Conservation (phyloP, 2,797 vertebrate species). For the Rhinichthys osculus region DNA sequence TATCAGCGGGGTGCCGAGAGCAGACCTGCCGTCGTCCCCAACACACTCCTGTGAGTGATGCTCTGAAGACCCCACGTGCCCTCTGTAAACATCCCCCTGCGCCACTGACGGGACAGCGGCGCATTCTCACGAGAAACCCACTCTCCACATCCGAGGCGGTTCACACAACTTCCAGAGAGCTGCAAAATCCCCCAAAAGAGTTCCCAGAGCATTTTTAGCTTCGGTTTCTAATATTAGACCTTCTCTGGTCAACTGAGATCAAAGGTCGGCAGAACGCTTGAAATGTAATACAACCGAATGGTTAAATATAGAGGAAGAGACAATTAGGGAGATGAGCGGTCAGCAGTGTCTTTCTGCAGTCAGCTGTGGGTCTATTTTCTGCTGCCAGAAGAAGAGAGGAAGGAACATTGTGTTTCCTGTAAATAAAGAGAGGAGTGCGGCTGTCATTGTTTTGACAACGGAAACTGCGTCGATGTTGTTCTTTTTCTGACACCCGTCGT, state of each 20-base stretch:
- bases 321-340: slow-evolving; percentile 54
- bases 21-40: slow-evolving; percentile 27
- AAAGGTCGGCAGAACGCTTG: slow-evolving; percentile 60
- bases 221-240: slow-evolving; percentile 67
- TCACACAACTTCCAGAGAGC: slow-evolving; percentile 72
- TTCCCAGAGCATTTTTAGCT: slow-evolving; percentile 84
- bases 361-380: slow-evolving; percentile 73
- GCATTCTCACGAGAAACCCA: slow-evolving; percentile 86
- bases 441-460: slow-evolving; percentile 79
- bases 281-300: slow-evolving; percentile 61
- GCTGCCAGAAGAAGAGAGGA: slow-evolving; percentile 71
- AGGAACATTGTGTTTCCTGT: slow-evolving; percentile 79
- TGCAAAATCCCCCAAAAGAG: slow-evolving; percentile 69
- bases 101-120: slow-evolving; percentile 22
- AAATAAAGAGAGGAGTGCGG: slow-evolving; percentile 78
- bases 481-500: slow-evolving; percentile 67
- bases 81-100: slow-evolving; percentile 47
- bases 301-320: slow-evolving; percentile 75
- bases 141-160: slow-evolving; percentile 68
- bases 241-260: slow-evolving; percentile 58
- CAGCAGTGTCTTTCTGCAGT: slow-evolving; percentile 64
- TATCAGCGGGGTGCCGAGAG: slow-evolving; percentile 42
- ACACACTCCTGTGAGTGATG: slow-evolving; percentile 41
- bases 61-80: slow-evolving; percentile 38
- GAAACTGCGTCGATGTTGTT: slow-evolving; percentile 66